Evolutionary conservation across 2,888 invertebrate species (phyloP).

Genomic region (Xestia rhomboidea): DNA sequence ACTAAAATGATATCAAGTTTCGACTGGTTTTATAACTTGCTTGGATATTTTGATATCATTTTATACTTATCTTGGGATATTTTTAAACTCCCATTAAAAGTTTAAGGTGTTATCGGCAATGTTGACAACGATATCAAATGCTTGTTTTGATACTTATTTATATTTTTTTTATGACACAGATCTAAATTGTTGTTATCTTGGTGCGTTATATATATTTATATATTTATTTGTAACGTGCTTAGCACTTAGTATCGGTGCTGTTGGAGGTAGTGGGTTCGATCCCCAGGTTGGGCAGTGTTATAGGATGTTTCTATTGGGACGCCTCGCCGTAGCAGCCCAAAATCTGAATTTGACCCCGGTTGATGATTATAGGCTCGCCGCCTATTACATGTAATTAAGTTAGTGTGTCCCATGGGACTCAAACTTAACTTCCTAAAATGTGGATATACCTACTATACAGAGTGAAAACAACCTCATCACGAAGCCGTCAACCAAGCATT

Average conservation of each 20-base stretch:
- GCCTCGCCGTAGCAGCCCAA: background rate
- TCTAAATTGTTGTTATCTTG: background rate
- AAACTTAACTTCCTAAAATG: background rate
- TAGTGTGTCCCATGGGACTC: no score
- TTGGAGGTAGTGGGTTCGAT: background rate
- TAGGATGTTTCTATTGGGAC: background rate
- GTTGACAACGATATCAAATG: constrained; percentile 36
- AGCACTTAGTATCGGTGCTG: background rate
- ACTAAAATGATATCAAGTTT: constrained; percentile 12
- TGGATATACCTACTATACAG: background rate
- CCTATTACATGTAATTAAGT: no score
- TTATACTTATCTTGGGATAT: background rate
- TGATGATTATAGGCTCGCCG: background rate
- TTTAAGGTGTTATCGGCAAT: background rate
- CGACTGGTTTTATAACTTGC: background rate
- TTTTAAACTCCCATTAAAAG: constrained; percentile 21
- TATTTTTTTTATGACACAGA: background rate
- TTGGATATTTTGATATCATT: background rate
- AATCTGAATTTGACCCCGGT: background rate
- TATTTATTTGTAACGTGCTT: background rate
- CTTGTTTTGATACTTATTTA: background rate
- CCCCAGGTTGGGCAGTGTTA: no score
- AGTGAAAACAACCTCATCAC: no score
- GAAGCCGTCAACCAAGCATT: no score
- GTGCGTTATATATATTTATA: no score